Conservation (phyloP, 2,113 vertebrate species). For the Erpornis zantholeuca region DNA sequence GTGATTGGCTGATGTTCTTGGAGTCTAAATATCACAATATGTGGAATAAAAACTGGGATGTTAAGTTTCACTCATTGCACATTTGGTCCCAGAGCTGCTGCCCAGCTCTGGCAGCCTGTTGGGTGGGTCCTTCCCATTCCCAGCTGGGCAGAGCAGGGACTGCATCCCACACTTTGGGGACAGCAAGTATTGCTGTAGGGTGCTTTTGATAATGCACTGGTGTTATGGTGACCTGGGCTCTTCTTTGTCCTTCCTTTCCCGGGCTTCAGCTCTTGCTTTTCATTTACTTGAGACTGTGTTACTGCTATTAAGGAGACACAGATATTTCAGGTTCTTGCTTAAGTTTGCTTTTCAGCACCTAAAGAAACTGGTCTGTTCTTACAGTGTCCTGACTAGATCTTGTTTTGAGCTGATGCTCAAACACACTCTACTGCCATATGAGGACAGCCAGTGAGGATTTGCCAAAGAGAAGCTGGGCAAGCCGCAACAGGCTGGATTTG, state of each 20-base stretch:
- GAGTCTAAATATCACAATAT: background rate
- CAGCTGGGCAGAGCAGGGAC: background rate
- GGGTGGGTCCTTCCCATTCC: background rate
- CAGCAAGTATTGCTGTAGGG: background rate
- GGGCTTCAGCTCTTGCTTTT: background rate
- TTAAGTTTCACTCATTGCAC: accelerated
- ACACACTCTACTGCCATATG: background rate
- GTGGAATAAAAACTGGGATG: background rate
- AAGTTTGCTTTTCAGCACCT: background rate
- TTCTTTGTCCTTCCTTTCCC: background rate
- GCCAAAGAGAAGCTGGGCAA: background rate
- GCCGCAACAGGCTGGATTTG: background rate
- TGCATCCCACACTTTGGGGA: background rate
- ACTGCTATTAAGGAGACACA: background rate
- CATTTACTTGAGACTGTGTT: background rate
- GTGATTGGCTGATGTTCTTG: background rate
- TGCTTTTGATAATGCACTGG: background rate
- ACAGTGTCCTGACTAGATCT: background rate
- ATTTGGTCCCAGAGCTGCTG: accelerated
- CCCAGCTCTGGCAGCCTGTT: background rate
- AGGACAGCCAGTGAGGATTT: background rate
- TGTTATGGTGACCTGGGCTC: background rate
- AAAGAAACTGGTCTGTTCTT: background rate
- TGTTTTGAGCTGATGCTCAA: background rate
- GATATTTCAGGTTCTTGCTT: background rate